These are phyloP conservation scores for Synanthedon formicaeformis DNA, from an alignment of 2,888 invertebrate species.

Conservation along the genomic window DNA sequence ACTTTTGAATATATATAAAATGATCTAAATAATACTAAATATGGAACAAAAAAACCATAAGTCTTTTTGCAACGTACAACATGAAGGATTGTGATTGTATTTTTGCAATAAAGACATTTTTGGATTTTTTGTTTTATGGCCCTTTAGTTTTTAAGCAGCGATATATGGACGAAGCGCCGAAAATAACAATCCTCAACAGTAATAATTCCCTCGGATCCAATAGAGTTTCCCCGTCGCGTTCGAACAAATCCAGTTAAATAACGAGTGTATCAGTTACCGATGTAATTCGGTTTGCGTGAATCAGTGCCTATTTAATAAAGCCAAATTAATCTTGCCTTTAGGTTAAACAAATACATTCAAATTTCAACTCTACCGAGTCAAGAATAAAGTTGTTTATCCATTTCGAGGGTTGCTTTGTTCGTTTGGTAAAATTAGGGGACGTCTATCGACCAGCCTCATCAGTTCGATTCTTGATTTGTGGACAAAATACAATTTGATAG, in stretches of 20 bases:
- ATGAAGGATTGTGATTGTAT: too few relatives aligned
- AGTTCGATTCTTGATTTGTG: constrained; percentile 20
- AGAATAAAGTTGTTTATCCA: neutral
- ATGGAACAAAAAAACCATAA: too few relatives aligned
- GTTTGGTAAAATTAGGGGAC: neutral
- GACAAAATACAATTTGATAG: constrained; percentile 19
- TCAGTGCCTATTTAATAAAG: constrained; percentile 33
- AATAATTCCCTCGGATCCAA: too few relatives aligned
- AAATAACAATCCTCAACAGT: too few relatives aligned
- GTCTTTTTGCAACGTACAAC: too few relatives aligned
- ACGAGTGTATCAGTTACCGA: constrained; percentile 30
- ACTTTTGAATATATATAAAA: too few relatives aligned
- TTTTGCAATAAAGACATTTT: too few relatives aligned
- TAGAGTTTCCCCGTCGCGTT: neutral
- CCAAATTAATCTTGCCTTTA: neutral
- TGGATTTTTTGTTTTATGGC: too few relatives aligned
- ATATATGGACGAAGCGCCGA: too few relatives aligned
- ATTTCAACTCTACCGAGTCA: neutral
- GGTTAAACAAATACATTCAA: neutral
- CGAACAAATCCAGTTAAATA: constrained; percentile 17
- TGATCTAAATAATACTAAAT: too few relatives aligned
- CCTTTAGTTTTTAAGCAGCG: too few relatives aligned
- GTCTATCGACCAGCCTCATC: constrained; percentile 8
- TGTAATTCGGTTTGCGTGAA: constrained; percentile 39
- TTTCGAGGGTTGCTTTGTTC: neutral